phyloP scores from a whole-genome alignment of 2,888 invertebrate species.

The Scaptomyza caliginosa region DNA sequence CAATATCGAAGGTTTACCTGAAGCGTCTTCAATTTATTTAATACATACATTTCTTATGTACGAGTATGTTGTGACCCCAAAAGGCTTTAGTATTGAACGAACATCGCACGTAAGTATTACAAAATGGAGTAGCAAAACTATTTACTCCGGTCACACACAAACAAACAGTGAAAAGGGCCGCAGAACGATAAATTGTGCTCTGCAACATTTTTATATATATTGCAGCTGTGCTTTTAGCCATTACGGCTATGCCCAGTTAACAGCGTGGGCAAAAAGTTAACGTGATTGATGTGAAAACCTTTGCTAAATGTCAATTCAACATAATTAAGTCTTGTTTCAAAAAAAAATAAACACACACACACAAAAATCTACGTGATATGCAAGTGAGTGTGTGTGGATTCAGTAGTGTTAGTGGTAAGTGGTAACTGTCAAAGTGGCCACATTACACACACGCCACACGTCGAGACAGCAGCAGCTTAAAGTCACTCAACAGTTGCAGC shows the following conservation, averaged over 20 bases:
- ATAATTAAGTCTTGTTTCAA: constrained; percentile 75
- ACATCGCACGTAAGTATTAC: constrained; percentile 27
- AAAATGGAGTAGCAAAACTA: constrained; percentile 46
- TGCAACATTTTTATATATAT: constrained; percentile 49
- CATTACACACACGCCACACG: constrained; percentile 58
- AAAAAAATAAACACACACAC: not conserved
- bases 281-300: constrained; percentile 81
- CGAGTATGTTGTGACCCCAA: constrained; percentile 29
- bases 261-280: constrained; percentile 49
- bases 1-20: not conserved
- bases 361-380: constrained; percentile 15
- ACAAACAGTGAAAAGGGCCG: constrained; percentile 2
- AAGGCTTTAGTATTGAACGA: constrained; percentile 46
- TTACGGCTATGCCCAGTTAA: constrained; percentile 64
- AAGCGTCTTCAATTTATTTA: constrained; percentile 10
- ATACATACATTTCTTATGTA: not conserved
- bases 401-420: constrained; percentile 14
- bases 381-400: constrained; percentile 7
- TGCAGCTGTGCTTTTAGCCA: constrained; percentile 52
- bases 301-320: constrained; percentile 78
- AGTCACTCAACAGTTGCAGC: constrained; percentile 55
- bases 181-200: constrained; percentile 51
- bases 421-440: constrained; percentile 52
- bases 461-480: constrained; percentile 59
- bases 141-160: constrained; percentile 41